Evolutionary conservation across 1,140 invertebrate species (phyloP), one percentile per base, ranked within the genome.

Genomic region (Aphelenchoides avenae): DNA sequence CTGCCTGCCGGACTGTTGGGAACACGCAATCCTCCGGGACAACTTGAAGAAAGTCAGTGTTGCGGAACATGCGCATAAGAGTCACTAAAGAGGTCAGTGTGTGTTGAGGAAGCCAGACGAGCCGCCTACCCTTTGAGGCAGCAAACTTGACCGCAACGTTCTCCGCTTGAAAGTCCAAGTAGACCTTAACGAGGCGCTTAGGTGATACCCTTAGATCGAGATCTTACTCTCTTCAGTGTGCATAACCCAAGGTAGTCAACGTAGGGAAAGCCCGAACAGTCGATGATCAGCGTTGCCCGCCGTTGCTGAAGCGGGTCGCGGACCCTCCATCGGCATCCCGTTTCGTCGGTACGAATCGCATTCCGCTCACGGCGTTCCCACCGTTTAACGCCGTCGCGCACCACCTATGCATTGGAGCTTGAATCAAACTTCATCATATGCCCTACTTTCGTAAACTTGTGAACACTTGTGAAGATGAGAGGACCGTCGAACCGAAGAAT

Each of bases 261-360:
- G 43, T 76, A 73, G 24, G 69, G 70, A 44, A 73, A 73, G 24
- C 73, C 71, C 2, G 57, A 65, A 42, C 71, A 73, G 39, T 73
- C 71, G 31, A 73, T 76, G 11, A 73, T 60, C 39, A 73, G 41
- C 24, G 51, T 66, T 20, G 34, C 15, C 15, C 37, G 33, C 55
- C 37, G 18, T 49, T 52, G 20, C 15, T 57, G 33, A 20, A n/a
- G 18, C 2, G n/a, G 9, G 27, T 39, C 26, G 13, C 7, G 15
- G 3, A 33, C 51, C 6, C 52, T 57, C 20, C 27, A 59, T n/a
- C 52, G 46, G 18, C 51, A 18, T 13, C 48, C 26, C 22, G 18
- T 13, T 5, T 22, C 5, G 15, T 4, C 15, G 15, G 5, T 18
- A 27, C 24, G 47, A 20, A 55, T 18, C 9, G 46, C 18, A 27